Evolutionary conservation across 2,888 invertebrate species (phyloP), one percentile per base, ranked within the genome.

Genomic region (Bruchidius siliquastri): DNA sequence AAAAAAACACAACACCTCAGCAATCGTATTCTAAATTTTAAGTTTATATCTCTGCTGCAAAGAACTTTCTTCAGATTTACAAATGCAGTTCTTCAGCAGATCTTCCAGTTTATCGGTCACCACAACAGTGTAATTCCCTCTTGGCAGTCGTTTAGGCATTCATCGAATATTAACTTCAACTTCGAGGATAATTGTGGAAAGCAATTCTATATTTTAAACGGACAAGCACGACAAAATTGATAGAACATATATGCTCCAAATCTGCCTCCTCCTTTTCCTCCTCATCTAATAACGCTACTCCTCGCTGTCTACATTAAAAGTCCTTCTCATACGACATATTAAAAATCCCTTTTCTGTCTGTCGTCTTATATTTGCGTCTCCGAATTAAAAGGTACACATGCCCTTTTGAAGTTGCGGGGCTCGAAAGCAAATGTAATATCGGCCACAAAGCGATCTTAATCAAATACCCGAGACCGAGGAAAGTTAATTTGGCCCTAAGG

Each of bases 381-480:
- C 49, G 49, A 49, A 49, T 49, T 49, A 49, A 49, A 49, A 49
- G 49, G 49, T 49, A 49, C 49, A 49, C 49, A 49, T 49, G 49
- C 49, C 49, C 18, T 49, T 49, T 49, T 49, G 49, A 49, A 49
- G 49, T 49, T 49, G 49, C 49, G 49, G 49, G 49, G 49, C 49
- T 49, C 49, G 6, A 49, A 49, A 49, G 49, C 49, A 49, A 49
- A 49, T 49, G 72, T 72, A 68, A 72, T 72, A 72, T 68, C 72
- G 72, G 32, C 71, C 67, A 73, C 71, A 73, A 73, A 73, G 71
- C 49, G 26, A 74, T 72, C 69, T 73, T 73, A 74, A 74, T 74
- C 74, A 74, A 70, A 74, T 70, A 67, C 72, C 22, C 69, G 30
- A 69, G 67, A 72, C 67, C 21, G 69, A 22, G 69, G 22, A 74